phyloP scores from a whole-genome alignment of 2,888 invertebrate species.

The Eurois occulta region DNA sequence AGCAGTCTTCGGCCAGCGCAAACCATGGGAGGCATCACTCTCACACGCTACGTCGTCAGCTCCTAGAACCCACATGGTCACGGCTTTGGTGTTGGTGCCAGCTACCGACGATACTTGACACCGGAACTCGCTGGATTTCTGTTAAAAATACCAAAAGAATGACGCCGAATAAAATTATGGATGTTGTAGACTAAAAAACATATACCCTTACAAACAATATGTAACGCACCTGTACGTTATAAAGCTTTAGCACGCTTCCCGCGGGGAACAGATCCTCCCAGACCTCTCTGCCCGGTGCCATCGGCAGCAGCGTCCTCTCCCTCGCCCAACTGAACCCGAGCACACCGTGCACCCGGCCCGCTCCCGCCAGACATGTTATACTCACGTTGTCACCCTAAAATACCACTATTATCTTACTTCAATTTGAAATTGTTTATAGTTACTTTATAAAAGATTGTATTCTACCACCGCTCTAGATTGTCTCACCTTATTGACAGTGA shows the following conservation, averaged over 20 bases:
- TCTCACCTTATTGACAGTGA: conserved; percentile 92
- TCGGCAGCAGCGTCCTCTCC: conserved; percentile 93
- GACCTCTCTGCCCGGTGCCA: conserved; percentile 93
- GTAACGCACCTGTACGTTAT: conserved; percentile 92
- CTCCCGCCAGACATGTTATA: conserved; percentile 93
- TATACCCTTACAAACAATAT: not conserved
- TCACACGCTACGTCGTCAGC: conserved; percentile 89
- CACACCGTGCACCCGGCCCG: conserved; percentile 91
- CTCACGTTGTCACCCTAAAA: conserved; percentile 92
- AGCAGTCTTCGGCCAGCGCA: conserved; percentile 92
- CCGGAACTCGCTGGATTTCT: conserved; percentile 95
- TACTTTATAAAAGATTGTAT: not conserved
- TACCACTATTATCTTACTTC: not conserved
- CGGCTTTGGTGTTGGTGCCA: conserved; percentile 86
- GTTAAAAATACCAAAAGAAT: not conserved
- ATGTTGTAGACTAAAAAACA: not conserved
- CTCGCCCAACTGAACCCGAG: conserved; percentile 96
- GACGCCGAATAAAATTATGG: not conserved
- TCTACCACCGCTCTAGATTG: not conserved
- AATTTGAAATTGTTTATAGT: not conserved
- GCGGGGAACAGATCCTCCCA: conserved; percentile 96
- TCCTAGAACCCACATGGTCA: conserved; percentile 92
- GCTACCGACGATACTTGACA: conserved; percentile 92
- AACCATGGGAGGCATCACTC: conserved; percentile 90
- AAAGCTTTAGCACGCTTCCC: conserved; percentile 95